Conservation (phyloP, 2,888 invertebrate genomes). For the Orthosia gothica region DNA sequence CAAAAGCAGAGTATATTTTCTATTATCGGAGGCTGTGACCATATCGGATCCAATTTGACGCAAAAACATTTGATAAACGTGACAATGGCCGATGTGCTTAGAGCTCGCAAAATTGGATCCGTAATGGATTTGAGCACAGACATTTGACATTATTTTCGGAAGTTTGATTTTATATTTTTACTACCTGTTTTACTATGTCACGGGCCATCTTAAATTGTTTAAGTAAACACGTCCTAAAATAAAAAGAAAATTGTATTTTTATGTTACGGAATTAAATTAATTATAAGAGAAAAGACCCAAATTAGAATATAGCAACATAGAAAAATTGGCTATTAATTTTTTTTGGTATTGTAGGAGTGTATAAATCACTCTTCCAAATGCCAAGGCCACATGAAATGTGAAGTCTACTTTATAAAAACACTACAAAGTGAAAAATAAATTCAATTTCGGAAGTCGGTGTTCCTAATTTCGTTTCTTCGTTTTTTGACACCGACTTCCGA, state of each 20-base stretch:
- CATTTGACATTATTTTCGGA: slow-evolving; percentile 24
- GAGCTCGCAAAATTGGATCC: slow-evolving; percentile 50
- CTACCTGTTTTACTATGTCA: slow-evolving; percentile 8
- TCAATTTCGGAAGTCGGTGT: no score
- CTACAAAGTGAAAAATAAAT: no score
- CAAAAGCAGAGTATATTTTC: slow-evolving; percentile 60
- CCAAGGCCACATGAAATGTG: neutral
- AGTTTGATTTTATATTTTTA: slow-evolving; percentile 1
- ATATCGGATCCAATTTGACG: slow-evolving; percentile 64
- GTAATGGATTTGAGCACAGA: slow-evolving; percentile 28
- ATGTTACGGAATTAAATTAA: no score
- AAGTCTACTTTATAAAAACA: neutral
- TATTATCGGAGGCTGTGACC: slow-evolving; percentile 54
- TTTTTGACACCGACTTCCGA: no score
- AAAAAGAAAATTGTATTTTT: neutral
- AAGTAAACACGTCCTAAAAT: neutral
- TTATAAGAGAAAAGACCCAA: no score
- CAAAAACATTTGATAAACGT: slow-evolving; percentile 67
- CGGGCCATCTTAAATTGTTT: neutral
- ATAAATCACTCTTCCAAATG: no score
- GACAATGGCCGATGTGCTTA: slow-evolving; percentile 52
- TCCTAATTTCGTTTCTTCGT: no score
- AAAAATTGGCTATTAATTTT: no score
- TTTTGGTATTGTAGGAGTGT: no score
- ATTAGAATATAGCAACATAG: no score